Base-by-base conservation (phyloP, 2,888 invertebrate species). In the Drosophila fulvimacula region DNA sequence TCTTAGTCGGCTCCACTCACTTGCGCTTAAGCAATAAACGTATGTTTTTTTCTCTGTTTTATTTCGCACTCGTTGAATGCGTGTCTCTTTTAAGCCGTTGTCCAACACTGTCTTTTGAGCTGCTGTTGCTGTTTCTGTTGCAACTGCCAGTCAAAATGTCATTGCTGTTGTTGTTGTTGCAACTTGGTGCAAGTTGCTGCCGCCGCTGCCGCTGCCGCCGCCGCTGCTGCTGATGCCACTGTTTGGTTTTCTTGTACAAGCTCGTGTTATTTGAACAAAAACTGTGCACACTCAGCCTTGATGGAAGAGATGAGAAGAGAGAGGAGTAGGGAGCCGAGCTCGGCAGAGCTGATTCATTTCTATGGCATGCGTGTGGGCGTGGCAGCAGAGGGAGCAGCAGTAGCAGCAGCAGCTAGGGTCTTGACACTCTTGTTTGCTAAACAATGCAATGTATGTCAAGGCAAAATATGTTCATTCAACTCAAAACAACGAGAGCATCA, bases 391-490 rank as follows among this genome's bases (percentile, higher is more conserved):
- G 13, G 39, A 19, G 6, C 17, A n/a, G 53, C 15, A 15, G 46
- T n/a, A n/a, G n/a, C n/a, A n/a, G n/a, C 7, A n/a, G 15, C 52
- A 61, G 62, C 63, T 49, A 48, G 66, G 84, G 60, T 64, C 69
- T 77, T 83, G 87, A 86, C 83, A 83, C 89, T 66, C 89, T 76
- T 88, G 89, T 88, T 83, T 83, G 89, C 87, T 77, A 76, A 86
- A 83, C 83, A 83, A 83, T 71, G 87, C 84, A 83, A 83, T 83
- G 83, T 83, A 86, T 83, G 83, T 83, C 83, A 83, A 83, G 83
- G 83, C 89, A 69, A 88, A 88, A 83, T 83, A 83, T 83, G 83
- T 83, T 83, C 83, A 83, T 83, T 89, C 87, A 89, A 86, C 83
- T 88, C 81, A 71, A 80, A 86, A 74, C 74, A 74, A 81, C 70